These are phyloP conservation scores for Drosophila gaucha DNA, from an alignment of 2,888 invertebrate genomes.

Conservation along the genomic window DNA sequence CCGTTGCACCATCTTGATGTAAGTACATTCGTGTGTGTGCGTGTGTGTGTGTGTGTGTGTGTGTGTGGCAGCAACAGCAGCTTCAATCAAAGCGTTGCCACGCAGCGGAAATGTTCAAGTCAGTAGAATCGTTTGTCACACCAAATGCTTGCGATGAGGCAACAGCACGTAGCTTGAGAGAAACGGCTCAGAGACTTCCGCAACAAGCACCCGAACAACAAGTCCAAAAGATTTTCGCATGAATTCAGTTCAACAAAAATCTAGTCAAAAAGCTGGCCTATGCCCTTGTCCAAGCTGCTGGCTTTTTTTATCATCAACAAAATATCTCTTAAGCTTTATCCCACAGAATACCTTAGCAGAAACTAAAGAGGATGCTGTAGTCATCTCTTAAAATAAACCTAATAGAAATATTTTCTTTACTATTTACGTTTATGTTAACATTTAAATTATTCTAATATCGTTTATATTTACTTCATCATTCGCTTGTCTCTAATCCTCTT, in stretches of 20 bases:
- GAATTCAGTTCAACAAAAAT: slow-evolving; percentile 15
- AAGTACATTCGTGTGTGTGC: too few relatives aligned
- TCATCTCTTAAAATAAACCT: background rate
- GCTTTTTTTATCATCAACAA: slow-evolving; percentile 64
- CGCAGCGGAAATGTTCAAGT: slow-evolving; percentile 51
- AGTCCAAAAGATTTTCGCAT: slow-evolving; percentile 50
- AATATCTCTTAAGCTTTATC: slow-evolving; percentile 53
- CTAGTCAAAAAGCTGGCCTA: slow-evolving; percentile 29
- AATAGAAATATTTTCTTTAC: too few relatives aligned
- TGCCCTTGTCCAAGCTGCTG: slow-evolving; percentile 45
- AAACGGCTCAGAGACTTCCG: slow-evolving; percentile 49
- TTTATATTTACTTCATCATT: too few relatives aligned
- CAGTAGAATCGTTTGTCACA: slow-evolving; percentile 53
- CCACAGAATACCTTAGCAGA: background rate
- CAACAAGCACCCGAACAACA: slow-evolving; percentile 16
- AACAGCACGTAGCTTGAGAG: slow-evolving; percentile 50
- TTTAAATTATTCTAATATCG: too few relatives aligned
- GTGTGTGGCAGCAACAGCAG: slow-evolving; percentile 7
- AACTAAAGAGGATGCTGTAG: background rate
- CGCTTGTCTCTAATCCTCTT: background rate
- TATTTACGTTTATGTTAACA: background rate
- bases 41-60: too few relatives aligned
- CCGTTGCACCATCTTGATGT: slow-evolving; percentile 32
- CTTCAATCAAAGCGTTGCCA: slow-evolving; percentile 42
- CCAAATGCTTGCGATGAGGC: slow-evolving; percentile 44